phyloP scores from a whole-genome alignment of 2,888 invertebrate species.

The Chelonus formosanus region DNA sequence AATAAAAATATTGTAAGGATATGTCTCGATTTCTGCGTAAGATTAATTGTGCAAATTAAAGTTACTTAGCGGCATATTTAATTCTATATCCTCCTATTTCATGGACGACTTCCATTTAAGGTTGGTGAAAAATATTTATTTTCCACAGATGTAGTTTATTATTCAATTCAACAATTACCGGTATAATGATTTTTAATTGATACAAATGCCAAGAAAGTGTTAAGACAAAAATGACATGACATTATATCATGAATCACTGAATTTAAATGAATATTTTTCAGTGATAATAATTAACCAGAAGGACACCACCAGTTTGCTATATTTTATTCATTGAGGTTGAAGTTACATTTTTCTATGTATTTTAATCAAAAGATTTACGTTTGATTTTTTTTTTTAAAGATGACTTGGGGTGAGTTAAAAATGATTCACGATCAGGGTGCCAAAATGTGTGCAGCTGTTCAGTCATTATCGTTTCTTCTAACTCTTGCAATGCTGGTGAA shows the following conservation, averaged over 20 bases:
- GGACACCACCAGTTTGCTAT: too few species aligned
- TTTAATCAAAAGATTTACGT: conserved; percentile 24
- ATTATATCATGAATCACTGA: conserved; percentile 27
- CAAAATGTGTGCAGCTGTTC: conserved; percentile 51
- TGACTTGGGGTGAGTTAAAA: conserved; percentile 55
- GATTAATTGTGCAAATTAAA: conserved; percentile 20
- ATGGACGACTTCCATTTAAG: too few species aligned
- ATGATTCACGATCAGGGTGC: conserved; percentile 45
- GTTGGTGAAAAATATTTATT: too few species aligned
- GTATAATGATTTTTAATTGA: conserved; percentile 14
- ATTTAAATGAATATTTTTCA: neutral
- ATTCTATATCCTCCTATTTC: too few species aligned
- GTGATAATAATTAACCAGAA: too few species aligned
- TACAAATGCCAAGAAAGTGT: conserved; percentile 11
- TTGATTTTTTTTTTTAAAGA: conserved; percentile 30
- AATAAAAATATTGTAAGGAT: too few species aligned
- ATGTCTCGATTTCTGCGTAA: conserved; percentile 16
- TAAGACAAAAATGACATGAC: conserved; percentile 9
- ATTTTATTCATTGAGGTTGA: too few species aligned
- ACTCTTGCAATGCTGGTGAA: conserved; percentile 43
- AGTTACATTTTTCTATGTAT: conserved; percentile 15
- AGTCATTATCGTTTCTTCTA: conserved; percentile 49
- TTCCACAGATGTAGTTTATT: too few species aligned
- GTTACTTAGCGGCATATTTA: neutral
- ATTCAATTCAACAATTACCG: neutral